phyloP scores from a whole-genome alignment of 2,113 vertebrate genomes.

The Micromys minutus region DNA sequence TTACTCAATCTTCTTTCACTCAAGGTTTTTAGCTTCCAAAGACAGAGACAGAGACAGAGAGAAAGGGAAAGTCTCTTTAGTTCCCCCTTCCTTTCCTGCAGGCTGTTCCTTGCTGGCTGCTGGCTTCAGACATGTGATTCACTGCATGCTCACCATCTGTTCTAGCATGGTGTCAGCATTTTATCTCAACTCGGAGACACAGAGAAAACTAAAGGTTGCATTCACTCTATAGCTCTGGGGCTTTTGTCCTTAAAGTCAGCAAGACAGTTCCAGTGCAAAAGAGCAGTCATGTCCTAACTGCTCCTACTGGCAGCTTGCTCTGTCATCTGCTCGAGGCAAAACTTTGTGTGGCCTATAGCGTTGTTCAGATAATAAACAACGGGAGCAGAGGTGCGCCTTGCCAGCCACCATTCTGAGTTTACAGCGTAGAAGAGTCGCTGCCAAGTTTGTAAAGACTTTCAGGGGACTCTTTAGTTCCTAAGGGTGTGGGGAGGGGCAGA shows the following conservation, averaged over 20 bases:
- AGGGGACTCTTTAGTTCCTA: background rate
- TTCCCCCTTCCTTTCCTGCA: background rate
- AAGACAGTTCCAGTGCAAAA: background rate
- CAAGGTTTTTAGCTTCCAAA: background rate
- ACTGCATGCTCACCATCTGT: background rate
- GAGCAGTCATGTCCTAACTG: background rate
- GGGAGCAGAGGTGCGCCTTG: background rate
- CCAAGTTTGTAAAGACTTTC: background rate
- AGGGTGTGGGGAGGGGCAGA: background rate
- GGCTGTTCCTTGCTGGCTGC: background rate
- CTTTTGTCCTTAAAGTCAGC: background rate
- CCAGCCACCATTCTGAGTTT: background rate
- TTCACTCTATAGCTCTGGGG: background rate
- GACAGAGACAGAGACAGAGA: background rate
- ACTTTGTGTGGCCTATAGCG: background rate
- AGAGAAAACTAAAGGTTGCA: background rate
- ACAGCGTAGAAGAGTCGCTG: background rate
- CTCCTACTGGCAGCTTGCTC: background rate
- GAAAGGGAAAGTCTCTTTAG: too few relatives aligned
- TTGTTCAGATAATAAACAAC: background rate
- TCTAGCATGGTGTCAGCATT: background rate
- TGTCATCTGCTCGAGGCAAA: background rate
- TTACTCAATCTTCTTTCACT: background rate
- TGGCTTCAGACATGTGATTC: background rate
- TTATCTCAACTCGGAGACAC: constrained; percentile 11